phyloP scores from a whole-genome alignment of 2,797 vertebrate species.

The Pseudomugil gertrudae region DNA sequence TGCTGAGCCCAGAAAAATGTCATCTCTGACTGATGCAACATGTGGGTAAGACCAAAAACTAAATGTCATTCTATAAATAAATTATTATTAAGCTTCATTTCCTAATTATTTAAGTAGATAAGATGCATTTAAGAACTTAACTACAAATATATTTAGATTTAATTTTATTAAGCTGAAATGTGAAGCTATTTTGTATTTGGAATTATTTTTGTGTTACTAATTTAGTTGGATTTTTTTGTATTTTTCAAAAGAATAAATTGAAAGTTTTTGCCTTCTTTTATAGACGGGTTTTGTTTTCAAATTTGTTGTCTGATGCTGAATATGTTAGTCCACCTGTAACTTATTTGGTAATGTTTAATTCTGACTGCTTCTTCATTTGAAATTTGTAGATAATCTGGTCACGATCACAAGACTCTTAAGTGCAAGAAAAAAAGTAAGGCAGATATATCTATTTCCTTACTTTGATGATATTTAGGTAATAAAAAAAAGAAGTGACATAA shows the following conservation, averaged over 20 bases:
- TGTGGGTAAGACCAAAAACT: not conserved
- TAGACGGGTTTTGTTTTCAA: not conserved
- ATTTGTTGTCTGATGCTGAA: not conserved
- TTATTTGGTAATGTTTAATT: not conserved
- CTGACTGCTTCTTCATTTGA: not conserved
- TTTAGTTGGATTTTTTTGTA: not conserved
- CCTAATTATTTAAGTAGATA: conserved; percentile 1
- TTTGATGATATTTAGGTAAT: conserved; percentile 27
- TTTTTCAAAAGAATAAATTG: not conserved
- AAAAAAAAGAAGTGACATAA: conserved; percentile 26
- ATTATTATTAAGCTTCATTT: not conserved
- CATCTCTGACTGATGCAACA: conserved; percentile 5
- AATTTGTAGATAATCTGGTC: no score
- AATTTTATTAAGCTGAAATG: not conserved
- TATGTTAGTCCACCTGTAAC: not conserved
- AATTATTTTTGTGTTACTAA: not conserved
- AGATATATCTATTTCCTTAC: conserved; percentile 9
- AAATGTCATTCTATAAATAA: not conserved
- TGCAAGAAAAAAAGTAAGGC: not conserved
- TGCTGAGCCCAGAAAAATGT: conserved; percentile 15
- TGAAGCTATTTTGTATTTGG: not conserved
- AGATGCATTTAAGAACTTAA: not conserved
- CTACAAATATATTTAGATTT: not conserved
- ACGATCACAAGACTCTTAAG: no score
- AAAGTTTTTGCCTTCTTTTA: not conserved